phyloP scores from a whole-genome alignment of 2,113 vertebrate genomes.

The Malurus cyaneus region DNA sequence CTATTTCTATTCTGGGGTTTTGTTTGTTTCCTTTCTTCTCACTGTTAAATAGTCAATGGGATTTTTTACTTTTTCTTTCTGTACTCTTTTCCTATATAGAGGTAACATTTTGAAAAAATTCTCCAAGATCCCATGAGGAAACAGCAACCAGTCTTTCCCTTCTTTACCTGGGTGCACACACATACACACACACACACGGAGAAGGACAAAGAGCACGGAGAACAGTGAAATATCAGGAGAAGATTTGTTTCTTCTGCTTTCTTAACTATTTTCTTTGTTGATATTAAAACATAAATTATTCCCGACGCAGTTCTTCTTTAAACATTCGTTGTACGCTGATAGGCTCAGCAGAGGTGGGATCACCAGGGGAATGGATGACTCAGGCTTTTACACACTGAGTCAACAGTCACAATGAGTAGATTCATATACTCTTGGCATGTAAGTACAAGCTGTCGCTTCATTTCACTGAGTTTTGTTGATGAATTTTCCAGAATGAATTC shows the following conservation, averaged over 20 bases:
- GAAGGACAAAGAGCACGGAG: neutral
- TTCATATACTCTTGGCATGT: constrained; percentile 6
- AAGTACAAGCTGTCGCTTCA: neutral
- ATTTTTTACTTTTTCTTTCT: neutral
- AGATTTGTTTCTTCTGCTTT: neutral
- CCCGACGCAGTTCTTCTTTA: constrained; percentile 1
- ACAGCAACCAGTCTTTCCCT: neutral
- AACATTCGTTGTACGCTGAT: neutral
- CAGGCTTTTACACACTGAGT: constrained; percentile 43
- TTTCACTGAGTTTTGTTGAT: neutral
- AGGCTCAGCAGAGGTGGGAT: constrained; percentile 1
- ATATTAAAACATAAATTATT: neutral
- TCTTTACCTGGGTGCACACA: fast-evolving
- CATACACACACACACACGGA: no score
- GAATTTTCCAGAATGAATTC: neutral
- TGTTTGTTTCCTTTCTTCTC: neutral
- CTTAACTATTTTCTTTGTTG: neutral
- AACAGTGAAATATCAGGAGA: neutral
- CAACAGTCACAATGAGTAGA: constrained; percentile 51
- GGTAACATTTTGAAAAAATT: neutral
- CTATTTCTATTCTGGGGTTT: neutral
- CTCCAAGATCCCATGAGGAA: neutral
- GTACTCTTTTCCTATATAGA: neutral
- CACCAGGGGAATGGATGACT: constrained; percentile 42
- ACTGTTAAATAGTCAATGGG: neutral